Evolutionary conservation across 2,113 vertebrate species (phyloP).

Genomic region (Bubo scandiacus): DNA sequence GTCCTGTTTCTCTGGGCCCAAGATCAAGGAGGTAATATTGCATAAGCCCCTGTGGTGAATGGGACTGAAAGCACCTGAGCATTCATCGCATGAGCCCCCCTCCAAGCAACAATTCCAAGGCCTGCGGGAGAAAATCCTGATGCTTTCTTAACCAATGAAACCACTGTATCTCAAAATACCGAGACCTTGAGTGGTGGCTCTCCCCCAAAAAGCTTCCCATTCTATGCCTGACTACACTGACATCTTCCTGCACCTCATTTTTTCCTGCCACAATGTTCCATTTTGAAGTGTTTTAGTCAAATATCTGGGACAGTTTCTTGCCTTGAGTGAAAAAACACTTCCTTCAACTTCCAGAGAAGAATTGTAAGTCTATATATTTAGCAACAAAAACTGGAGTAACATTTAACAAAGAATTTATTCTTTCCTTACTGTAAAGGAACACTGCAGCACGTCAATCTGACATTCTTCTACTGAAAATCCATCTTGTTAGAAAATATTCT

Average conservation of each 20-base stretch:
- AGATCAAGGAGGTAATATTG: background rate
- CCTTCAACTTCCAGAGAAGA: background rate
- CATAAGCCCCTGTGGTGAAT: too few relatives aligned
- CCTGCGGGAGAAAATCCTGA: background rate
- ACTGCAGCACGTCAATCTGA: background rate
- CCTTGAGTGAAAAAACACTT: constrained; percentile 24
- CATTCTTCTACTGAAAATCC: background rate
- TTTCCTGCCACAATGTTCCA: background rate
- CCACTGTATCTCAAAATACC: background rate
- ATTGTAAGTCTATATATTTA: background rate
- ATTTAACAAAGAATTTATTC: constrained; percentile 1
- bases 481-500: background rate
- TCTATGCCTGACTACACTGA: background rate
- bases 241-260: background rate
- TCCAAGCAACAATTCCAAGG: background rate
- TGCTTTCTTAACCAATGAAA: background rate
- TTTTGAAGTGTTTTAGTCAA: background rate
- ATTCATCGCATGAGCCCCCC: background rate
- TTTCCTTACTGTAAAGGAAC: background rate
- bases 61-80: background rate
- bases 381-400: constrained; percentile 23
- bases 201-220: background rate
- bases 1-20: background rate
- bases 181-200: rapidly evolving
- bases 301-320: constrained; percentile 33